These are phyloP conservation scores for Thelaira solivaga DNA, from an alignment of 2,888 invertebrate species.

Conservation along the genomic window DNA sequence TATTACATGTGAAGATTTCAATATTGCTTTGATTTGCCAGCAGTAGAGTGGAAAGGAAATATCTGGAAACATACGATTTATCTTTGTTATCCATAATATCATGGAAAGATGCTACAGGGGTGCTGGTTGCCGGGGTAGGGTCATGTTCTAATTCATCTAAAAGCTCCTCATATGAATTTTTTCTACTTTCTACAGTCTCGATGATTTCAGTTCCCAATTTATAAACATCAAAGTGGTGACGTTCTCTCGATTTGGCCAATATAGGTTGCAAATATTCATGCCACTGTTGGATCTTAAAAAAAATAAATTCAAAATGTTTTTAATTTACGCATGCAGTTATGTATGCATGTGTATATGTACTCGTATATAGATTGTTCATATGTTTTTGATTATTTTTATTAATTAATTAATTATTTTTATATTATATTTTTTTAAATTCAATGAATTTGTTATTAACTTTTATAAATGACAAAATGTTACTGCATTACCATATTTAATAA, in stretches of 20 bases:
- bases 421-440: too few relatives aligned
- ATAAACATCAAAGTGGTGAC: slow-evolving; percentile 74
- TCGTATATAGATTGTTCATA: too few relatives aligned
- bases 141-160: neutral
- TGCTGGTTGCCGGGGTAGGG: neutral
- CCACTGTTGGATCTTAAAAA: slow-evolving; percentile 72
- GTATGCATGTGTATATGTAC: too few relatives aligned
- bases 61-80: slow-evolving; percentile 68
- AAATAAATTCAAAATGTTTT: neutral
- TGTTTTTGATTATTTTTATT: too few relatives aligned
- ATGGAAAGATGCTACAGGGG: slow-evolving; percentile 63
- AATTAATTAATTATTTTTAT: too few relatives aligned
- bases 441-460: too few relatives aligned
- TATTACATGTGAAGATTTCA: slow-evolving; percentile 61
- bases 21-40: slow-evolving; percentile 72
- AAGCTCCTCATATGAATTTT: neutral
- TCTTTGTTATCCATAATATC: slow-evolving; percentile 71
- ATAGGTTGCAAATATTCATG: slow-evolving; percentile 72
- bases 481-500: too few relatives aligned
- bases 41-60: slow-evolving; percentile 71
- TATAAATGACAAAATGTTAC: too few relatives aligned
- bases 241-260: slow-evolving; percentile 70
- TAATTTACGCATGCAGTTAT: neutral
- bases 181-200: slow-evolving; percentile 62
- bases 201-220: slow-evolving; percentile 73